These are phyloP conservation scores for Porites divaricata DNA, from an alignment of 92 coral and sea anemone genomes.

Conservation along the genomic window DNA sequence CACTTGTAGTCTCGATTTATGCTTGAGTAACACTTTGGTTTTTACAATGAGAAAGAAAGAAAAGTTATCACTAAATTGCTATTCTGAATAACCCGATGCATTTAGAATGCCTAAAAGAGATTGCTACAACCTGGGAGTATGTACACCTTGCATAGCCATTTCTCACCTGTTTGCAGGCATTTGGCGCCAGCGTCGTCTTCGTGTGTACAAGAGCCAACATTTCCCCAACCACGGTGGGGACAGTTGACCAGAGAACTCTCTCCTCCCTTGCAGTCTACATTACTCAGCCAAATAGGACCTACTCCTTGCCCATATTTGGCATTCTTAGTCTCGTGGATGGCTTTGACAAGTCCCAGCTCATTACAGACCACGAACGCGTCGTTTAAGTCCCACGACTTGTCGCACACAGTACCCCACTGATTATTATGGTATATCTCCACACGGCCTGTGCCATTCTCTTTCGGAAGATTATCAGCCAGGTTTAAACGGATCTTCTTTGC, in stretches of 20 bases:
- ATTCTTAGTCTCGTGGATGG: slow-evolving; percentile 73
- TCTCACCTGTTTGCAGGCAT: slow-evolving; percentile 80
- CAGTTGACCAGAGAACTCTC: slow-evolving; percentile 67
- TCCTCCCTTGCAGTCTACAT: slow-evolving; percentile 70
- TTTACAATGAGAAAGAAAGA: too few relatives aligned
- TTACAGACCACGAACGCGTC: slow-evolving; percentile 88
- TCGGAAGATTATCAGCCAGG: slow-evolving; percentile 61
- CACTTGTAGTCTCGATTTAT: too few relatives aligned
- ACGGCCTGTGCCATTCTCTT: slow-evolving; percentile 80
- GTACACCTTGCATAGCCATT: slow-evolving; percentile 5
- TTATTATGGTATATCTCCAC: slow-evolving; percentile 79
- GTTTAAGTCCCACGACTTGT: slow-evolving; percentile 76
- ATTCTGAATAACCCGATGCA: too few relatives aligned
- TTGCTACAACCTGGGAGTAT: not conserved
- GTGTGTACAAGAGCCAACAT: slow-evolving; percentile 71
- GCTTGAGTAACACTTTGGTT: too few relatives aligned
- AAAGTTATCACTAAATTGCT: too few relatives aligned
- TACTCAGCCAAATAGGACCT: slow-evolving; percentile 84
- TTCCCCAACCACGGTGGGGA: slow-evolving; percentile 74
- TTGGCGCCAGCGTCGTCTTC: slow-evolving; percentile 84
- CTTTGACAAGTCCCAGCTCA: slow-evolving; percentile 81
- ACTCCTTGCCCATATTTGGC: slow-evolving; percentile 84
- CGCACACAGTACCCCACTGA: slow-evolving; percentile 89
- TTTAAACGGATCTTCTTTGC: slow-evolving; percentile 77
- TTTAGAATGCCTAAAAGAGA: too few relatives aligned